A percentile compares a stretch with the other conserved stretches of the same genome.
These are phyloP conservation scores for Melanargia galathea DNA, from an alignment of 2,888 invertebrate species.

Conservation along the genomic window DNA sequence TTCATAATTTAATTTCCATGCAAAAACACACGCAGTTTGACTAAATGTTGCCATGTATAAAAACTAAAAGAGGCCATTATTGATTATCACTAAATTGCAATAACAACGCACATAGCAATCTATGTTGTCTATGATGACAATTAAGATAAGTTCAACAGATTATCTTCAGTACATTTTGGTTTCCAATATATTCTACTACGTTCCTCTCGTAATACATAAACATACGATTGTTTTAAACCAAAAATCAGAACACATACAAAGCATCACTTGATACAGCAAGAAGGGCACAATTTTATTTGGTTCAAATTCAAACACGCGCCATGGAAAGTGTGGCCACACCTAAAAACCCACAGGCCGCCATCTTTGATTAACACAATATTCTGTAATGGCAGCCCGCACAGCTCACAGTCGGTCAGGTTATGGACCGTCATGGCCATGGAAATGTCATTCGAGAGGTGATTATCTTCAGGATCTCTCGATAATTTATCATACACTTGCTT, in stretches of 20 bases:
- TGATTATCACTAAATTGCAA: not conserved
- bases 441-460: conserved; percentile 52
- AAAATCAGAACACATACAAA: not conserved
- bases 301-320: conserved; percentile 83
- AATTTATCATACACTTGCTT: conserved; percentile 47
- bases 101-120: not conserved
- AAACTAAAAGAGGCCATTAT: not conserved
- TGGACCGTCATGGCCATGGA: conserved; percentile 54
- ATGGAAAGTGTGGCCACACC: conserved; percentile 84
- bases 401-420: conserved; percentile 68
- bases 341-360: conserved; percentile 84
- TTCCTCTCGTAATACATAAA: too few relatives aligned
- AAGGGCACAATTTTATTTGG: conserved; percentile 75
- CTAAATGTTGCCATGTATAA: not conserved
- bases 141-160: not conserved
- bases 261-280: conserved; percentile 52
- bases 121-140: not conserved
- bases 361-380: conserved; percentile 82
- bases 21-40: not conserved
- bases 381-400: conserved; percentile 83
- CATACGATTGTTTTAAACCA: not conserved
- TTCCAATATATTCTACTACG: too few relatives aligned
- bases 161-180: not conserved
- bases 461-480: conserved; percentile 36
- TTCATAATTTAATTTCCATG: not conserved